These are phyloP conservation scores for Agonum fuliginosum DNA, from an alignment of 2,888 invertebrate genomes.

Conservation along the genomic window DNA sequence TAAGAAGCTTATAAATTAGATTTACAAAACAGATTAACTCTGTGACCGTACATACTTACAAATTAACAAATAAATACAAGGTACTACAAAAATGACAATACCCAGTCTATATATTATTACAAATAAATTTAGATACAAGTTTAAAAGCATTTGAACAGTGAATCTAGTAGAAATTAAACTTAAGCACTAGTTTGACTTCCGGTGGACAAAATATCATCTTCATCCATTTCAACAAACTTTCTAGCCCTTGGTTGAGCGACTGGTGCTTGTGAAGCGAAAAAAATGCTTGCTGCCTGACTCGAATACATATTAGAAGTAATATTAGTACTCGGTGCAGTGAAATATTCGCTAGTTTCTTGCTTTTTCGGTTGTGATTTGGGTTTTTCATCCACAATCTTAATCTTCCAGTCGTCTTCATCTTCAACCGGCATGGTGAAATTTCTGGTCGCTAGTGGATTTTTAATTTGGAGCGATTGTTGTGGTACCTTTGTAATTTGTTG, in stretches of 20 bases:
- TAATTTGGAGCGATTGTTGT: conserved; percentile 13
- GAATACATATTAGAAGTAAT: conserved; percentile 67
- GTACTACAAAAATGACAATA: too few species aligned
- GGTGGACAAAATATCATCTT: conserved; percentile 63
- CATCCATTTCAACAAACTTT: conserved; percentile 60
- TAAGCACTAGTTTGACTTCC: conserved; percentile 67
- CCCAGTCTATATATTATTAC: neutral
- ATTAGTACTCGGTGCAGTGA: neutral
- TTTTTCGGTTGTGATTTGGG: conserved; percentile 27
- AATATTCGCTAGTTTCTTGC: conserved; percentile 4
- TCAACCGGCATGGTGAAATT: conserved; percentile 11
- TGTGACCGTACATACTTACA: too few species aligned
- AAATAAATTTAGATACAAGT: neutral
- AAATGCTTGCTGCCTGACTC: conserved; percentile 69
- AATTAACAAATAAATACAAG: too few species aligned
- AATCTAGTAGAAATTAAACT: conserved; percentile 34
- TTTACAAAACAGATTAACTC: too few species aligned
- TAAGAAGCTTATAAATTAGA: too few species aligned
- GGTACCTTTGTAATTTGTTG: conserved; percentile 3
- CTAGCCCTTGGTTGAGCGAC: conserved; percentile 38
- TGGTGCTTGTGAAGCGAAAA: conserved; percentile 67
- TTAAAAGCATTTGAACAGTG: too few species aligned
- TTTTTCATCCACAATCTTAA: conserved; percentile 35
- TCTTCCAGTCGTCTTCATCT: conserved; percentile 25
- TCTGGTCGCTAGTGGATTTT: conserved; percentile 32